phyloP scores from a whole-genome alignment of 2,888 invertebrate species.

The Euphydryas editha region DNA sequence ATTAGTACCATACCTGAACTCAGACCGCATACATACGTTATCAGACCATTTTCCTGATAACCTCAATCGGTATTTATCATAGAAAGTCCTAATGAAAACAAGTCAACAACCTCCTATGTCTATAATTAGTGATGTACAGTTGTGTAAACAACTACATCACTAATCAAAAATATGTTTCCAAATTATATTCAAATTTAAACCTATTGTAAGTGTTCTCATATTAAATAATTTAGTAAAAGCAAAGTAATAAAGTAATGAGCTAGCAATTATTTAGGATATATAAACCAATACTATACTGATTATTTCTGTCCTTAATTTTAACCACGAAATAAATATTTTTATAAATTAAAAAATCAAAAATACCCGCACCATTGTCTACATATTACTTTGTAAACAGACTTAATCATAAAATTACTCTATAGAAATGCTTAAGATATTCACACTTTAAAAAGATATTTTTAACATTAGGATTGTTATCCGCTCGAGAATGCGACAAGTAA shows the following conservation, averaged over 20 bases:
- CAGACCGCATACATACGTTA: constrained; percentile 9
- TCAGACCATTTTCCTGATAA: constrained; percentile 50
- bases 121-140: background rate
- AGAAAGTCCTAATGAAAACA: constrained; percentile 38
- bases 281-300: background rate
- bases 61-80: constrained; percentile 49
- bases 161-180: background rate
- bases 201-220: no score
- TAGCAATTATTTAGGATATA: background rate
- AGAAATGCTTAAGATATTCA: background rate
- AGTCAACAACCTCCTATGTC: constrained; percentile 41
- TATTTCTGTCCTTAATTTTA: background rate
- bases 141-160: background rate
- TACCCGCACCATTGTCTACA: background rate
- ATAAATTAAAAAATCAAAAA: background rate
- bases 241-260: background rate
- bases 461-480: constrained; percentile 56
- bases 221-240: background rate
- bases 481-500: constrained; percentile 65
- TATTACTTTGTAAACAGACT: no score
- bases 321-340: background rate
- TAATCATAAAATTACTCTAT: background rate
- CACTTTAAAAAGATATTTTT: background rate
- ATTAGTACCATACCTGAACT: constrained; percentile 4
- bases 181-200: no score